Evolutionary conservation across 2,888 invertebrate genomes (phyloP).

Genomic region (Sinotaia quadrata): DNA sequence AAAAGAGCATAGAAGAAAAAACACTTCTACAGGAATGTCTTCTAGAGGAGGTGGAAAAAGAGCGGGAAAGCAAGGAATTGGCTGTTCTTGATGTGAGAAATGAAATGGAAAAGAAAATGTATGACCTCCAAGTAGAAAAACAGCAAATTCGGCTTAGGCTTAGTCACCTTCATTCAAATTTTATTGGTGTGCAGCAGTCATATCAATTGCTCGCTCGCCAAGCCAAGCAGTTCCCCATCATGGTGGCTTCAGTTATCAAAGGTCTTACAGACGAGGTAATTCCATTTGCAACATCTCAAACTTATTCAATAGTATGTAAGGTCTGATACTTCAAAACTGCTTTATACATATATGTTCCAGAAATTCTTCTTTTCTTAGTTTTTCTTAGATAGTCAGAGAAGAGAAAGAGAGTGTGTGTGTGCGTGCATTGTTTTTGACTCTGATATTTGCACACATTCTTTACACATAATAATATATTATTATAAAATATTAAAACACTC

Average conservation of each 20-base stretch:
- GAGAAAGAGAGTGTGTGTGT: too few relatives aligned
- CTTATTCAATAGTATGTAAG: too few relatives aligned
- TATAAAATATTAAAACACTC: too few relatives aligned
- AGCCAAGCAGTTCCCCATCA: constrained; percentile 49
- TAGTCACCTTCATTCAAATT: constrained; percentile 38
- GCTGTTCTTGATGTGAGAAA: constrained; percentile 35
- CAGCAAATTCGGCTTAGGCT: constrained; percentile 38
- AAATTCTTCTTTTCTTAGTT: neutral
- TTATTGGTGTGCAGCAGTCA: constrained; percentile 48
- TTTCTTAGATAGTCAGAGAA: too few relatives aligned
- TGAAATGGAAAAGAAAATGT: constrained; percentile 37
- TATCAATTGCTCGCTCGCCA: constrained; percentile 51
- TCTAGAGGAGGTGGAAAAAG: constrained; percentile 14
- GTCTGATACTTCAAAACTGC: neutral
- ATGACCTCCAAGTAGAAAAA: constrained; percentile 41
- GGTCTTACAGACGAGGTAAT: constrained; percentile 51
- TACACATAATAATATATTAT: too few relatives aligned
- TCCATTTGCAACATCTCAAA: neutral
- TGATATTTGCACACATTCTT: too few relatives aligned
- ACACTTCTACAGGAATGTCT: constrained; percentile 14
- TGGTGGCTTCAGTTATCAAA: constrained; percentile 45
- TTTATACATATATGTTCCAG: neutral
- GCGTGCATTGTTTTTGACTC: too few relatives aligned
- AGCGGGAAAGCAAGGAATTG: constrained; percentile 19
- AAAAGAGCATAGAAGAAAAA: constrained; percentile 14